These are phyloP conservation scores for Eulemur rubriventer DNA, from an alignment of 2,797 vertebrate genomes.

Conservation along the genomic window DNA sequence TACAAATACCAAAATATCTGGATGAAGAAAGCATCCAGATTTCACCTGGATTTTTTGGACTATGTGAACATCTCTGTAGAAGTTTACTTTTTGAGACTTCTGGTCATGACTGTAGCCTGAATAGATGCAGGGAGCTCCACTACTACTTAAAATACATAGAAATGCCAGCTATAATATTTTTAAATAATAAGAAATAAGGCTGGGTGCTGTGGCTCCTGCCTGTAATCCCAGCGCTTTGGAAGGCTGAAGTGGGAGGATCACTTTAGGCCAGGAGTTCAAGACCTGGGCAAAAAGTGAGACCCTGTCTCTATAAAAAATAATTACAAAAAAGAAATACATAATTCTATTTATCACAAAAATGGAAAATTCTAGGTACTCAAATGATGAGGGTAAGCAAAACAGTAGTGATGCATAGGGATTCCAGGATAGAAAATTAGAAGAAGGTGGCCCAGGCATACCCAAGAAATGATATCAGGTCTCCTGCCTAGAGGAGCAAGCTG, in stretches of 20 bases:
- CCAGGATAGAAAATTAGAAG: neutral
- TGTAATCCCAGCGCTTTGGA: neutral
- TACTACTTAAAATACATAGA: neutral
- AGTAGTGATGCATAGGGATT: fast-evolving
- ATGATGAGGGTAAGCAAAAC: neutral
- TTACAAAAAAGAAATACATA: neutral
- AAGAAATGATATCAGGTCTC: neutral
- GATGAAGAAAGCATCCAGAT: neutral
- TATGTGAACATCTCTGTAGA: neutral
- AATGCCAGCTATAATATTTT: neutral
- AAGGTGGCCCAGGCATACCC: neutral
- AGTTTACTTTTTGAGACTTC: neutral
- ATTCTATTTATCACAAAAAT: neutral
- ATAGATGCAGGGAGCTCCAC: neutral
- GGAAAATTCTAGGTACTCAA: neutral
- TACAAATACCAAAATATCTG: neutral
- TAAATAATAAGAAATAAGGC: neutral
- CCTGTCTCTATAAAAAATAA: neutral
- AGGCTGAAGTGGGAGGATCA: neutral
- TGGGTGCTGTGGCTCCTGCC: neutral
- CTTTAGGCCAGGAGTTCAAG: neutral
- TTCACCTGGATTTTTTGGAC: neutral
- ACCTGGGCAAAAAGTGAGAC: neutral
- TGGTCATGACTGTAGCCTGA: neutral
- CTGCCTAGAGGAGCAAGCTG: neutral